A percentile compares a stretch with the other conserved stretches of the same genome.
These are phyloP conservation scores for Halocynthia aurantium DNA, from an alignment of 23 tunicate genomes.

Conservation along the genomic window DNA sequence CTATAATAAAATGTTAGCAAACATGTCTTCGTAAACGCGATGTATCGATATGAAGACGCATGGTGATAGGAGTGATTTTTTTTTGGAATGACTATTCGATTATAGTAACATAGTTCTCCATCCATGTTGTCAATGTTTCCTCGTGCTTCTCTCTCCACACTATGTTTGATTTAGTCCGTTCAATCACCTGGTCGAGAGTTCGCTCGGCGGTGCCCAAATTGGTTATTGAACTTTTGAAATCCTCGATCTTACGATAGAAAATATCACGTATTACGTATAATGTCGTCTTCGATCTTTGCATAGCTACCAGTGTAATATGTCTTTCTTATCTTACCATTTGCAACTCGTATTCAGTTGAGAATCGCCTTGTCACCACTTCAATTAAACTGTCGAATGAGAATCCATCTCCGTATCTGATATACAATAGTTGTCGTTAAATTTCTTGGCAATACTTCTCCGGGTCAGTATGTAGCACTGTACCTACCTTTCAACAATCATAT, in stretches of 20 bases:
- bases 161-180: constrained; percentile 40
- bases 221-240: constrained; percentile 13
- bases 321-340: constrained; percentile 22
- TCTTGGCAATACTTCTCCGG: not conserved
- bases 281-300: not conserved
- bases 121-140: constrained; percentile 26
- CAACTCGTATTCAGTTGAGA: constrained; percentile 45
- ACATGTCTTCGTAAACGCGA: no score
- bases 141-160: constrained; percentile 40
- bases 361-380: constrained; percentile 6
- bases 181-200: constrained; percentile 52
- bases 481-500: constrained; percentile 20
- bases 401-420: constrained; percentile 29
- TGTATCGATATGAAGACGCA: no score
- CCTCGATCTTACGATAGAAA: constrained; percentile 22
- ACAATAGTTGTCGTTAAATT: not conserved
- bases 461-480: constrained; percentile 6
- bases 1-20: no score
- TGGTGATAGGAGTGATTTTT: no score
- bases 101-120: no score
- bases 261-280: not conserved
- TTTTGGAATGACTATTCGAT: no score
- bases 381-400: constrained; percentile 39
- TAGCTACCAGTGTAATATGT: not conserved
- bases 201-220: constrained; percentile 34